These are phyloP conservation scores for Odobenus rosmarus DNA, from an alignment of 2,113 vertebrate genomes.

Conservation along the genomic window DNA sequence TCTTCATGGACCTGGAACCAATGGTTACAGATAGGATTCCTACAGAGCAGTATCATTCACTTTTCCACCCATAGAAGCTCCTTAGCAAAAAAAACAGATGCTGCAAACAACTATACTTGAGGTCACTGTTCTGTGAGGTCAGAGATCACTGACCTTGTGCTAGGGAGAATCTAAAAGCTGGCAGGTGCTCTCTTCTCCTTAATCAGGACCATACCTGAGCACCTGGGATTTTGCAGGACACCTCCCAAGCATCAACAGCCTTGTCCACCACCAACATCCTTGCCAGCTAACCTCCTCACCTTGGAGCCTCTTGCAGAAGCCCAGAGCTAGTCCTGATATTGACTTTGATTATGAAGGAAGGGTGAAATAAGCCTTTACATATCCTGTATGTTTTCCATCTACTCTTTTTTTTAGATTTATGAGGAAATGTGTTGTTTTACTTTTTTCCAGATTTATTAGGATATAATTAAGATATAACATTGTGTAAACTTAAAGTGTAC, in stretches of 20 bases:
- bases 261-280: not conserved
- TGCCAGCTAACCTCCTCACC: not conserved
- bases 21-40: conserved; percentile 70
- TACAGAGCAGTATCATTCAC: not conserved
- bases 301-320: not conserved
- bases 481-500: not conserved
- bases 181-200: not conserved
- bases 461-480: not conserved
- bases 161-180: not conserved
- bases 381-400: not conserved
- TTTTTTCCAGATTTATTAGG: not conserved
- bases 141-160: not conserved
- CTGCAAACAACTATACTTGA: not conserved
- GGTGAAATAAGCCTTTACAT: not conserved
- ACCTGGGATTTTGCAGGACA: not conserved
- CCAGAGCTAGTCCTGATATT: not conserved
- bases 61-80: not conserved
- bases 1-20: conserved; percentile 86
- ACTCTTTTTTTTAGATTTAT: not conserved
- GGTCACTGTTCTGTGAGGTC: not conserved
- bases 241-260: not conserved
- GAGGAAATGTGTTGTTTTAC: not conserved
- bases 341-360: not conserved
- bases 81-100: not conserved
- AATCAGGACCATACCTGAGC: not conserved